Base-by-base conservation (phyloP, 2,888 invertebrate species). In the Sepioteuthis lessoniana region DNA sequence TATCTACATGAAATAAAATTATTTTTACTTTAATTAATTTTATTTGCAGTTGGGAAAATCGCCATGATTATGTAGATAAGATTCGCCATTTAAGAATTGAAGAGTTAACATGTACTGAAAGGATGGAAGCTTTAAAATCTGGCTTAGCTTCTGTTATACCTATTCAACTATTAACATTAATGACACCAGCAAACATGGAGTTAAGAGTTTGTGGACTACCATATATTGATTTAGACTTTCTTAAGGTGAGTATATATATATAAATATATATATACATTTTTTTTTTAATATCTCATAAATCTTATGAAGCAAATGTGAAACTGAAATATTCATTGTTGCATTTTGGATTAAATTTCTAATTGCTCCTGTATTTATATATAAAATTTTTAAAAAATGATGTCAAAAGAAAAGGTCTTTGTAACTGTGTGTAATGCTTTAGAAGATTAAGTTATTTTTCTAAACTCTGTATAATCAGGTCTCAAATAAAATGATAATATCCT, bases 71-170 rank as follows among this genome's bases (percentile, higher is more conserved):
- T 94, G 96, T 97, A 31, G 96, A 96, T 60, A 95, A 96, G 31
- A 96, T 97, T 93, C 95, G 96, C 31, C 94, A 94, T 19, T 94
- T 97, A 94, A 94, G 97, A 76, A 95, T 96, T 94, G 55, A 94
- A 16, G 97, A 97, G 94, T 94, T 97, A 95, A 94, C 95, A 46
- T 96, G 96, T 94, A 94, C 93, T 31, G 95, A 96, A 10, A 94
- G 97, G 38, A 95, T 96, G 90, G 94, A 94, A 21, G 96, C 96
- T 8, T 93, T 97, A 25, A 94, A 95, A 93, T 95, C 96, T 47
- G 97, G 97, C 3, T 94, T 97, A 94, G 96, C 96, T n/a, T 95
- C 97, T 21, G 95, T 97, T 13, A 94, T 97, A 42, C 97, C 97
- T 25, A 94, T 96, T 90, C 97, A 97, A 95, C 95, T 97, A 50